A percentile compares a stretch with the other conserved stretches of the same genome.
Evolutionary conservation across 2,113 vertebrate species (phyloP).

Genomic region (Pundamilia nyererei): DNA sequence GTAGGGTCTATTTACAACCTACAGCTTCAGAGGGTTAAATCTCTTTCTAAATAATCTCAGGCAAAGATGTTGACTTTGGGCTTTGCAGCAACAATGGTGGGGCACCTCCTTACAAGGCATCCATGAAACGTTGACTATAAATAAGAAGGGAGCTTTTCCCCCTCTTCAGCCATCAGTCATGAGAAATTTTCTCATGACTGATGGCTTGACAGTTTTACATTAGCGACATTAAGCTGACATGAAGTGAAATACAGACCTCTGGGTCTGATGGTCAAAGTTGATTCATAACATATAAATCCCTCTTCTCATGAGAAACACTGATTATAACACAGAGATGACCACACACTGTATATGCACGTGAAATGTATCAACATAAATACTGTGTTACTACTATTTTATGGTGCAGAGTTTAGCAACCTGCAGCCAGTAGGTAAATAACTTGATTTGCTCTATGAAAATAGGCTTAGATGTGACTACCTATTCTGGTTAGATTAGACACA

Average conservation of each 20-base stretch:
- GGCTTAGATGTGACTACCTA: slow-evolving; percentile 27
- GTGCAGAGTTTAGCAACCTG: neutral
- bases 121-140: slow-evolving; percentile 14
- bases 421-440: neutral
- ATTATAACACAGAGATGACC: neutral
- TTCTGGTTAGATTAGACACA: slow-evolving; percentile 10
- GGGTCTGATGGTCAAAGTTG: neutral
- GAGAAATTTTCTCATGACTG: neutral
- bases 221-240: slow-evolving; percentile 12
- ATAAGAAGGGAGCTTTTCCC: neutral
- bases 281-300: neutral
- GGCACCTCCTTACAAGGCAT: slow-evolving; percentile 46
- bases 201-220: slow-evolving; percentile 41
- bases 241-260: slow-evolving; percentile 15
- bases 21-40: neutral
- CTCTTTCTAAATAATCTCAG: neutral
- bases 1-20: neutral
- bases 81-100: slow-evolving; percentile 2
- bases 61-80: neutral
- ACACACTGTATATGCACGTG: neutral
- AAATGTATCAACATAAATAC: neutral
- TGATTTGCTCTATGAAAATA: neutral
- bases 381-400: neutral
- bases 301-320: neutral
- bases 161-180: neutral